Base-by-base conservation (phyloP, 2,113 vertebrate species). In the Polypterus senegalus region DNA sequence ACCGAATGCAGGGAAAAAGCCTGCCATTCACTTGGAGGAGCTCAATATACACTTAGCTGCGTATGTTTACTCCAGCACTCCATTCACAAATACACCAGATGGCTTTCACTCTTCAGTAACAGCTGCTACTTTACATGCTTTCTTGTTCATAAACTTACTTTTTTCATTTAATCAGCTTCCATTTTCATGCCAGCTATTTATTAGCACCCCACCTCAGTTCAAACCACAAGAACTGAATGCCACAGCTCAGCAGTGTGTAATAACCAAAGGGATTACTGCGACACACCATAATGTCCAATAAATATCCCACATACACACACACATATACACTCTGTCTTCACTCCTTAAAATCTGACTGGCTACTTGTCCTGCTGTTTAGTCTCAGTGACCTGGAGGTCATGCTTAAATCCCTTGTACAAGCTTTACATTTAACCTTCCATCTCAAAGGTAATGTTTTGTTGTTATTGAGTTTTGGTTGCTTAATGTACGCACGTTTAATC, bases 221-320 rank as follows among this genome's bases (percentile, higher is more conserved):
- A 57, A 57, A 9, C 56, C 56, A 43, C 56, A 57, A 45, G 56
- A 27, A 57, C 46, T 57, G 56, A 45, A 9, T 55, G 5, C 5
- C 9, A 55, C 54, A 55, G 54, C 9, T 6, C 6, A 5, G 54
- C 54, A 55, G 43, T 55, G 54, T 55, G 11, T 6, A 27, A 57
- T 57, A 57, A 57, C 5, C 27, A 57, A 57, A 57, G 27, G 27
- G 56, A 57, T 57, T 57, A 57, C 56, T 57, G 56, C 46, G 46
- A 44, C 10, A 3, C 43, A 45, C 5, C 56, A 44, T 44, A 57
- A 27, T 57, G 5, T 45, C 27, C 27, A 27, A 57, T 43, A 3
- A 57, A 57, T 9, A 57, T 4, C n/a, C 46, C 6, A 59, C 74
- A 70, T 63, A 60, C 63, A 51, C 43, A 46, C 54, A 51, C 65